Evolutionary conservation across 2,113 vertebrate genomes (phyloP).

Genomic region (Hemiprocne comata): DNA sequence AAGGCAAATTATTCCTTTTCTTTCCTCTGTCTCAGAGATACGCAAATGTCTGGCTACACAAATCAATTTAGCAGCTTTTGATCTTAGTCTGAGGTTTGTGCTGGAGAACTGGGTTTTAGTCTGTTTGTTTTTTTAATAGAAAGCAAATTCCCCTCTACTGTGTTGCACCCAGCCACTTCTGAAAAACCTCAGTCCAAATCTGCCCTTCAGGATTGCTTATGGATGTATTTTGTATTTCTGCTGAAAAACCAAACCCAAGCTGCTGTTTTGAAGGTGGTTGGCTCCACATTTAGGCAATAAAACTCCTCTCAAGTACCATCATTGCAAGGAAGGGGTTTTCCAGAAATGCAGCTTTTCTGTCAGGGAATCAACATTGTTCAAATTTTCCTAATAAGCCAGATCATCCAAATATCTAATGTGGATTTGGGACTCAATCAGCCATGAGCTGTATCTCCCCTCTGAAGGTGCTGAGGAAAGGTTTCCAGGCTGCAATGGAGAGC

Average conservation of each 20-base stretch:
- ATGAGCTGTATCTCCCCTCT: not conserved
- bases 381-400: not conserved
- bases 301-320: not conserved
- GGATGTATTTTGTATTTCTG: not conserved
- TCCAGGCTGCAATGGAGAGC: not conserved
- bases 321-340: not conserved
- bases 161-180: not conserved
- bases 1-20: not conserved
- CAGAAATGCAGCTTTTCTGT: not conserved
- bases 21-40: not conserved
- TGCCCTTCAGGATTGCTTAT: not conserved
- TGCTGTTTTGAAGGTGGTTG: not conserved
- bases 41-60: not conserved
- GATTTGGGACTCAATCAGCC: not conserved
- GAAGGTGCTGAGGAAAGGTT: not conserved
- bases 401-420: not conserved
- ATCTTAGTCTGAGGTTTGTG: not conserved
- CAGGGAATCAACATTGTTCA: not conserved
- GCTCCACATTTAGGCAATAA: not conserved
- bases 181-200: not conserved
- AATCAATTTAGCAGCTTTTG: not conserved
- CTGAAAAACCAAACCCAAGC: not conserved
- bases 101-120: not conserved
- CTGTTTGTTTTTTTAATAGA: not conserved
- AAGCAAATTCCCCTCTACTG: not conserved